Conservation (phyloP, 2,113 vertebrate genomes). For the Trochalopteron elliotii region DNA sequence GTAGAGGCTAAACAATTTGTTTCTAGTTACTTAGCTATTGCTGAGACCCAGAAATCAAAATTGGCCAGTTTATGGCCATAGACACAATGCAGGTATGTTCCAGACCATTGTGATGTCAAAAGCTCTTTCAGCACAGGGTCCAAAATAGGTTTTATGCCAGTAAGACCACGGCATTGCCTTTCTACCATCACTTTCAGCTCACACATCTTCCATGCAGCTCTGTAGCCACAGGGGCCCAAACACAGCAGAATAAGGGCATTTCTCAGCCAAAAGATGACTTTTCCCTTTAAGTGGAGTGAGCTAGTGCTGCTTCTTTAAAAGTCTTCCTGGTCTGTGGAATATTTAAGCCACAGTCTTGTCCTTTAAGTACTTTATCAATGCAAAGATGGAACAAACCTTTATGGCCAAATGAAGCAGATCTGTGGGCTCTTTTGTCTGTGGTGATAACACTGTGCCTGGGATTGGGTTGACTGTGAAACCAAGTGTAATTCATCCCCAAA, state of each 20-base stretch:
- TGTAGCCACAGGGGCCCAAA: neutral
- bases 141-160: neutral
- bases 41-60: neutral
- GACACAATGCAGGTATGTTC: neutral
- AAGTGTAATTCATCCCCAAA: neutral
- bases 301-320: neutral
- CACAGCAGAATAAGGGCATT: accelerated
- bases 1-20: neutral
- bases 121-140: accelerated
- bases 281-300: neutral
- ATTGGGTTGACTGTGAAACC: neutral
- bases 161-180: accelerated
- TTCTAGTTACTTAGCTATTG: neutral
- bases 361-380: neutral
- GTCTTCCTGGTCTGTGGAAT: neutral
- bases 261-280: neutral
- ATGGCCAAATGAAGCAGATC: neutral
- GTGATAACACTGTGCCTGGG: neutral
- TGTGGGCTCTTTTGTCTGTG: neutral
- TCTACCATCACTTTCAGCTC: neutral
- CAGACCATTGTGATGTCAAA: neutral
- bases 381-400: neutral
- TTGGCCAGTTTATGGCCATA: neutral
- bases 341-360: neutral
- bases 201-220: neutral